Evolutionary conservation across 2,888 invertebrate genomes (phyloP).

Genomic region (Masnerella sp.): DNA sequence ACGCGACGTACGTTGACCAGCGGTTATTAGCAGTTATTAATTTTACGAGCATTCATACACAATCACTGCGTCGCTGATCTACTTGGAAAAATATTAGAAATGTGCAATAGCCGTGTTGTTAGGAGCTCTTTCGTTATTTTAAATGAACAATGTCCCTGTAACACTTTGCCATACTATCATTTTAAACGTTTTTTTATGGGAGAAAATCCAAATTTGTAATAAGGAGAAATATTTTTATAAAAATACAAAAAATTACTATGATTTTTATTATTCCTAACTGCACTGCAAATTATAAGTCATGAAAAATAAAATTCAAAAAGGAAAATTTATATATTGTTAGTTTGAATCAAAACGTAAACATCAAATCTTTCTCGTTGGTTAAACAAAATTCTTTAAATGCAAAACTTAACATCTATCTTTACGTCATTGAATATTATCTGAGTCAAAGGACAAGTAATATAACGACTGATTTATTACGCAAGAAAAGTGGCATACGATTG

Average conservation of each 20-base stretch:
- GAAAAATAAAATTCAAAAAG: too few relatives aligned
- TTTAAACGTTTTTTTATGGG: conserved; percentile 19
- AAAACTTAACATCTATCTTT: conserved; percentile 7
- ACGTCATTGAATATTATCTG: conserved; percentile 28
- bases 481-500: conserved; percentile 47
- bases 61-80: conserved; percentile 35
- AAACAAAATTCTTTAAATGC: neutral
- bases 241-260: too few relatives aligned
- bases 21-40: conserved; percentile 55
- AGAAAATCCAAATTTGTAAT: conserved; percentile 9
- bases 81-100: conserved; percentile 51
- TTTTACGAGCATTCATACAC: conserved; percentile 55
- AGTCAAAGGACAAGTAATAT: conserved; percentile 17
- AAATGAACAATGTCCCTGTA: conserved; percentile 47
- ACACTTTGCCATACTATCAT: conserved; percentile 36
- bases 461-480: conserved; percentile 53
- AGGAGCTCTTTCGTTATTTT: conserved; percentile 44
- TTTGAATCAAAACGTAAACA: too few relatives aligned
- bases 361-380: too few relatives aligned
- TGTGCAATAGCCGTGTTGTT: conserved; percentile 35
- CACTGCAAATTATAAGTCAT: too few relatives aligned
- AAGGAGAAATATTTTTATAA: too few relatives aligned
- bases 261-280: too few relatives aligned
- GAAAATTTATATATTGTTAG: too few relatives aligned
- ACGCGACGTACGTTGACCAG: conserved; percentile 46